These are phyloP conservation scores for Chlamydotis undulata DNA, from an alignment of 2,113 vertebrate genomes.

Conservation along the genomic window DNA sequence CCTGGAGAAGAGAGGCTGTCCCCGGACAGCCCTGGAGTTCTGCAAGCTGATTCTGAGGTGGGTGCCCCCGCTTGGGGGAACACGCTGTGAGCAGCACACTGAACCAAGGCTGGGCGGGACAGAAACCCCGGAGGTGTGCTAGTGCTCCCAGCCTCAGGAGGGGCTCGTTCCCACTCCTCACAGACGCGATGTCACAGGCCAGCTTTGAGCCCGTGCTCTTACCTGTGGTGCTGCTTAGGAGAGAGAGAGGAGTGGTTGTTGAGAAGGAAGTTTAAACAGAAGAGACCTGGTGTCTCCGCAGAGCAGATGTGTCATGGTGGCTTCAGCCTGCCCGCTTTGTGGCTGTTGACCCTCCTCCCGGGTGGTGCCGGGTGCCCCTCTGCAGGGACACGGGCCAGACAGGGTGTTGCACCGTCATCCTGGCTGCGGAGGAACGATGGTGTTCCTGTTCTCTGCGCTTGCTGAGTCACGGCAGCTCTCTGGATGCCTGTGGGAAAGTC, in stretches of 20 bases:
- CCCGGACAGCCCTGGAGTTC: constrained; percentile 93
- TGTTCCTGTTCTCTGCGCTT: fast-evolving
- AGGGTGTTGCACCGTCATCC: background rate
- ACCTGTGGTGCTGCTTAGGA: background rate
- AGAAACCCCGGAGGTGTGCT: background rate
- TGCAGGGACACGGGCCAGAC: background rate
- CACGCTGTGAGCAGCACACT: fast-evolving
- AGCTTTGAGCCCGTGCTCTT: background rate
- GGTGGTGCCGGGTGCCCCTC: background rate
- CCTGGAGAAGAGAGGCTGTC: constrained; percentile 94
- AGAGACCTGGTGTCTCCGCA: background rate
- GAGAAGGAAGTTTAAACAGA: background rate
- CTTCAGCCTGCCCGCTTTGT: background rate
- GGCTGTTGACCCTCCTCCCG: background rate
- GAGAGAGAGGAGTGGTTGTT: too few relatives aligned
- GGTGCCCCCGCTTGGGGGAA: fast-evolving
- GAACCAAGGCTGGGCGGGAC: fast-evolving
- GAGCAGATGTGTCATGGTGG: background rate
- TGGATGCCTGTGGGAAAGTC: background rate
- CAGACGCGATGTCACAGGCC: too few relatives aligned
- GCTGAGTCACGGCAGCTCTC: background rate
- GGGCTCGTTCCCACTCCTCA: background rate
- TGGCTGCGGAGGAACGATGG: fast-evolving
- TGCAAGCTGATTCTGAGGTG: constrained; percentile 96
- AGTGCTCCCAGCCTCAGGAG: background rate